Percentiles rank a stretch among this genome's conserved stretches.
Conservation (phyloP, 92 coral and sea anemone genomes). For the Actinernus sp. region DNA sequence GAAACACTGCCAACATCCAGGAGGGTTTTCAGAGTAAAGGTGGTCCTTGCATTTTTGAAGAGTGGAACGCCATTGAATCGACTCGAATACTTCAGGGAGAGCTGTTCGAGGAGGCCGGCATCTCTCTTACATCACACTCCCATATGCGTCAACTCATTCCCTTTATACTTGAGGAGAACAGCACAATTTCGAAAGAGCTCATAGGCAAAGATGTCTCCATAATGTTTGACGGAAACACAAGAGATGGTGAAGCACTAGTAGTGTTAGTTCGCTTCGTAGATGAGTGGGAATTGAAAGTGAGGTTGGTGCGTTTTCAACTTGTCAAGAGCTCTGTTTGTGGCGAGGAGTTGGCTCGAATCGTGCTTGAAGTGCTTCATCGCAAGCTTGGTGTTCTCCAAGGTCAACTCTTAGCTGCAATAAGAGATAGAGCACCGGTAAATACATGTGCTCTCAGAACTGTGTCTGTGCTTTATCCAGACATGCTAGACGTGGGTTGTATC, state of each 20-base stretch:
- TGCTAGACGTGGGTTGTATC: no score
- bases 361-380: slow-evolving; percentile 2
- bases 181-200: slow-evolving; percentile 2
- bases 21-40: slow-evolving; percentile 43
- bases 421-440: slow-evolving; percentile 10
- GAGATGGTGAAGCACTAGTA: slow-evolving; percentile 14
- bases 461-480: no score
- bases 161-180: slow-evolving; percentile 13
- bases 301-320: no score
- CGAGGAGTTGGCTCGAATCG: background rate
- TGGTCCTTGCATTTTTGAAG: slow-evolving; percentile 25
- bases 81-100: no score
- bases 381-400: slow-evolving; percentile 6
- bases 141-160: slow-evolving; percentile 15
- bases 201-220: slow-evolving; percentile 9
- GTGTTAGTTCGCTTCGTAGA: slow-evolving; percentile 6
- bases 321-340: slow-evolving; percentile 5
- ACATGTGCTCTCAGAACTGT: no score
- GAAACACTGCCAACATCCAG: slow-evolving; percentile 32
- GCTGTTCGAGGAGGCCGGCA: slow-evolving; percentile 11
- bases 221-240: slow-evolving; percentile 6
- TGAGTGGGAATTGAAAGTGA: background rate
- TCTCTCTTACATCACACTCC: background rate
- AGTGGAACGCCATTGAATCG: slow-evolving; percentile 30
- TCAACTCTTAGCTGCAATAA: slow-evolving; percentile 13